phyloP scores from a whole-genome alignment of 1,140 invertebrate genomes.

The Frieseomelitta varia region DNA sequence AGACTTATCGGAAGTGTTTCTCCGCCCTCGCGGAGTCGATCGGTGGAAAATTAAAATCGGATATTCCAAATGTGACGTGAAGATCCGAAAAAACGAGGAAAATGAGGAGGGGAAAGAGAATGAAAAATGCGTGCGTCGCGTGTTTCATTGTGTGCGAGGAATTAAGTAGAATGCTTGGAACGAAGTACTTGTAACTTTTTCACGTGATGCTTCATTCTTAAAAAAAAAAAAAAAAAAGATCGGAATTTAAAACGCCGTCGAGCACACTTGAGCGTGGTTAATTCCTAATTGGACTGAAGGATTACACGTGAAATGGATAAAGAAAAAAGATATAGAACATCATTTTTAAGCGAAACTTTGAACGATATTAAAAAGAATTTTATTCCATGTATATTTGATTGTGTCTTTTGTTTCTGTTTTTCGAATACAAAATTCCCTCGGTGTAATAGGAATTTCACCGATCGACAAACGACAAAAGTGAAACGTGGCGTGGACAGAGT shows the following conservation, averaged over 20 bases:
- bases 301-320: not conserved
- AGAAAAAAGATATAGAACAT: no score
- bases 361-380: no score
- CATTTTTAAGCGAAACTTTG: no score
- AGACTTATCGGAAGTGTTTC: not conserved
- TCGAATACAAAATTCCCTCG: no score
- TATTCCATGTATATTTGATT: no score
- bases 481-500: no score
- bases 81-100: not conserved
- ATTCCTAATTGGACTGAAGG: not conserved
- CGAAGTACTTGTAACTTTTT: not conserved
- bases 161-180: no score
- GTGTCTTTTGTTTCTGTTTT: no score
- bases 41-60: not conserved
- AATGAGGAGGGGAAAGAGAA: not conserved
- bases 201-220: not conserved
- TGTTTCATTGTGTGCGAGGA: no score
- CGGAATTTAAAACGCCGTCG: not conserved
- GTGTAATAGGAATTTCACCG: no score
- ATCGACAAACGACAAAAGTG: no score
- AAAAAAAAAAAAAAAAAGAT: no score
- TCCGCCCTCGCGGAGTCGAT: not conserved
- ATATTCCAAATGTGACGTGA: not conserved
- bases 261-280: not conserved
- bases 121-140: not conserved